Evolutionary conservation across 2,888 invertebrate species (phyloP).

Genomic region (Apodemia zela): DNA sequence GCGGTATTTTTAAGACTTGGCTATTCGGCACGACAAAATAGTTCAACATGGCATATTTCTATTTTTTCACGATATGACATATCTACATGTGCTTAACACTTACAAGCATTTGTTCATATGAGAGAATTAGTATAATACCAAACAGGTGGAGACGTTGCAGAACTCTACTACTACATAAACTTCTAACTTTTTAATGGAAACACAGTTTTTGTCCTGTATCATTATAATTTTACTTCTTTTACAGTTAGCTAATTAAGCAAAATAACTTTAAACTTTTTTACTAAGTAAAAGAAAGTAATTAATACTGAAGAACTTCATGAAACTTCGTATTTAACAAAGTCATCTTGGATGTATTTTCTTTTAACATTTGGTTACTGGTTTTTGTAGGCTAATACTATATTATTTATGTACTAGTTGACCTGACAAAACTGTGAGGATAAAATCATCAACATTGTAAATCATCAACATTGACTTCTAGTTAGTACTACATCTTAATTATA

Average conservation of each 20-base stretch:
- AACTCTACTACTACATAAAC: neutral
- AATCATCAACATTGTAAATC: too few species aligned
- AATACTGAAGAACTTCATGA: conserved; percentile 1
- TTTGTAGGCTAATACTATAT: neutral
- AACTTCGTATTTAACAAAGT: conserved; percentile 14
- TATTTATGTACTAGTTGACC: neutral
- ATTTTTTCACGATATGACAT: too few species aligned
- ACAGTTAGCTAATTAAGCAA: conserved; percentile 4
- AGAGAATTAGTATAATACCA: too few species aligned
- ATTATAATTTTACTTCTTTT: conserved; percentile 9
- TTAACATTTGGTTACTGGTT: conserved; percentile 14
- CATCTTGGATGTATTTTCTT: neutral
- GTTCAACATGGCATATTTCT: too few species aligned
- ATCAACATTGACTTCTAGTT: too few species aligned
- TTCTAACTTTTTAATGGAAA: conserved; percentile 4
- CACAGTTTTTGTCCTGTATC: neutral
- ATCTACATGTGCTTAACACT: too few species aligned
- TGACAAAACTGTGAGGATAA: too few species aligned
- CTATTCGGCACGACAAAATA: too few species aligned
- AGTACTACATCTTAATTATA: too few species aligned
- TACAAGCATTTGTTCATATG: too few species aligned
- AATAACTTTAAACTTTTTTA: neutral
- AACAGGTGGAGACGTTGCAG: too few species aligned
- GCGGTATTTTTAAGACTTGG: too few species aligned
- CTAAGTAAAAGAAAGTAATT: conserved; percentile 19